Percentiles rank a stretch among this genome's conserved stretches.
phyloP scores from a whole-genome alignment of 2,113 vertebrate genomes.

The Austrofundulus limnaeus region DNA sequence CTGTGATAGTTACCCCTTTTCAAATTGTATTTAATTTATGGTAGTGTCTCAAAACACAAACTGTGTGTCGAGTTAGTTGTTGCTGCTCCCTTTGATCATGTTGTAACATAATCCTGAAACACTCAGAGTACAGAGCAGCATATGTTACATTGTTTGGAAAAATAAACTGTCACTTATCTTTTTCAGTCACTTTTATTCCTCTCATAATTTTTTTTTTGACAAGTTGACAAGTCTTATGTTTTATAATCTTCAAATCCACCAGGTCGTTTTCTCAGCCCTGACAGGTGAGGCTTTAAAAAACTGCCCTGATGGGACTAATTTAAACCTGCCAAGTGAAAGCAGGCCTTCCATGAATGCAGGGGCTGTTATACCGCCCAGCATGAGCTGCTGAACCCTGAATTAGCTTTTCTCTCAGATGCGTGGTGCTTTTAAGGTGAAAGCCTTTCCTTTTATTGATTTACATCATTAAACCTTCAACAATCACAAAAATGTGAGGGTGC shows the following conservation, averaged over 20 bases:
- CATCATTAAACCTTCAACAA: not conserved
- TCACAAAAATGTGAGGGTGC: not conserved
- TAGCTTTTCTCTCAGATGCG: slow-evolving; percentile 5
- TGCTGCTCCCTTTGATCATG: not conserved
- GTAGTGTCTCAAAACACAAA: too few species aligned
- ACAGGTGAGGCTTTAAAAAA: slow-evolving; percentile 5
- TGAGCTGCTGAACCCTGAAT: slow-evolving; percentile 10
- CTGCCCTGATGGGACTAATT: slow-evolving; percentile 1
- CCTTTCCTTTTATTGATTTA: not conserved
- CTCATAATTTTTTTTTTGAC: slow-evolving; percentile 1
- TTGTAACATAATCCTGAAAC: not conserved
- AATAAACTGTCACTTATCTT: not conserved
- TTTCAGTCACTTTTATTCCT: not conserved
- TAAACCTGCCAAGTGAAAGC: slow-evolving; percentile 6
- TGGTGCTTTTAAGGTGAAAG: slow-evolving; percentile 1
- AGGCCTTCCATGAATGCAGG: not conserved
- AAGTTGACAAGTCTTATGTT: not conserved
- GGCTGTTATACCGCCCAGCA: not conserved
- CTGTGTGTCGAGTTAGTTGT: not conserved
- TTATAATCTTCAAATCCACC: not conserved
- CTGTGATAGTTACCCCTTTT: too few species aligned
- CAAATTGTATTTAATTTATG: too few species aligned
- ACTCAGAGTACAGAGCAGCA: not conserved
- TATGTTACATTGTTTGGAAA: not conserved
- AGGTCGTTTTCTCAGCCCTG: not conserved